Base-by-base conservation (phyloP, 2,113 vertebrate species). In the Sinocyclocheilus maitianheensis region DNA sequence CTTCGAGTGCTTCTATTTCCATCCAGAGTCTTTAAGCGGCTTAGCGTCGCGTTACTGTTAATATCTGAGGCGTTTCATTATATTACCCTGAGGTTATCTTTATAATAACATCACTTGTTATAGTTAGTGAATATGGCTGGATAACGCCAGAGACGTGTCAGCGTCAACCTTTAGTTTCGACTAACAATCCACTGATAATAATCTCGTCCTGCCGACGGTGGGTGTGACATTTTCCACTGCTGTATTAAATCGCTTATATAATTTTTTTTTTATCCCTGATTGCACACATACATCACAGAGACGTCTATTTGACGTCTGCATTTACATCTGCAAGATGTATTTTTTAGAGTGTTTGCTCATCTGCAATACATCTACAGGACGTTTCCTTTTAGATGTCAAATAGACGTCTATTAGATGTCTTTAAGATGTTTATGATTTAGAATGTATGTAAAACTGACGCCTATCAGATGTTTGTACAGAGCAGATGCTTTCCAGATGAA, bases 1-100 rank as follows among this genome's bases (percentile, higher is more conserved):
- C 22, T 48, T 46, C 16, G 26, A 34, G 1, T n/a, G 75, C 26
- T 53, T 76, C 75, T 78, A 78, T 81, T 63, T 81, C 81, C 65
- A 48, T 83, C 43, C 63, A 83, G 63, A 24, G 77, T 13, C 80
- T 69, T 83, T 71, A 82, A 71, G 65, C 65, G 65, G 81, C 81
- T 83, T 43, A 43, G 43, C 43, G 43, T 9, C 43, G 43, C 43
- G 9, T 46, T 72, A 83, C 14, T 16, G 46, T 20, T 83, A 37
- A 48, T 65, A 82, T 48, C 60, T 37, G 46, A 53, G 24, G 43
- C 62, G n/a, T 22, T 71, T 69, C 46, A 51, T 51, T 69, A 51
- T 34, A 30, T 6, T 30, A 26, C 14, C 63, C 16, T 22, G 16
- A 37, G 37, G 40, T 43, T 63, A 16, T 83, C 63, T 83, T 48